Evolutionary conservation across 2,888 invertebrate species (phyloP), one percentile per base, ranked within the genome.

Genomic region (Pteria penguin): DNA sequence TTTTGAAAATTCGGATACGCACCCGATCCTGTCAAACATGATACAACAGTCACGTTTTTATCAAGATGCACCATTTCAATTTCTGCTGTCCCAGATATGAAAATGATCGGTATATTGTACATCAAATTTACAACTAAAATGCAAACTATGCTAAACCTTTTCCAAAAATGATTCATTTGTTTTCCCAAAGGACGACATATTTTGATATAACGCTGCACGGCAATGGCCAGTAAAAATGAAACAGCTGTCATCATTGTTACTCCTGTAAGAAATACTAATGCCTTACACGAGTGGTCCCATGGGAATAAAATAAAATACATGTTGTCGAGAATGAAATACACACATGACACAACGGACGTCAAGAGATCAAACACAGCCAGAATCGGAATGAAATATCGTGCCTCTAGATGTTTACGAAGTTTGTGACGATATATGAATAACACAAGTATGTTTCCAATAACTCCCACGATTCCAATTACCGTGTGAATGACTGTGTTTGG

Each of bases 101-200:
- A 24, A 4, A 63, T 33, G 3, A 33, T 63, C 1, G 63, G 63
- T 33, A 36, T 24, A 63, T 63, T 32, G n/a, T 36, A 32, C n/a
- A 63, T 5, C 18, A 63, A 33, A 36, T 36, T 33, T 4, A 63
- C 26, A 22, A 33, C 33, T 22, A 33, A 1, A 1, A 36, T 33
- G 31, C n/a, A 24, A 2, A 5, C 63, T 5, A 63, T 4, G 8
- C 26, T 22, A 22, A 63, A 4, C 18, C 32, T 33, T 14, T 63
- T 63, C 22, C 33, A 32, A 33, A 22, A n/a, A 4, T 18, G 26
- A 24, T 63, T 63, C 63, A 63, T 63, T 31, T 63, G 63, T n/a
- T 33, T 31, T 33, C 63, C 63, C n/a, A 63, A 33, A n/a, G 63
- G 63, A 22, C 63, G 63, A 36, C 63, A 63, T 4, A 63, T 63